Evolutionary conservation across 2,888 invertebrate genomes (phyloP).

Genomic region (Dolichopus griseipennis): DNA sequence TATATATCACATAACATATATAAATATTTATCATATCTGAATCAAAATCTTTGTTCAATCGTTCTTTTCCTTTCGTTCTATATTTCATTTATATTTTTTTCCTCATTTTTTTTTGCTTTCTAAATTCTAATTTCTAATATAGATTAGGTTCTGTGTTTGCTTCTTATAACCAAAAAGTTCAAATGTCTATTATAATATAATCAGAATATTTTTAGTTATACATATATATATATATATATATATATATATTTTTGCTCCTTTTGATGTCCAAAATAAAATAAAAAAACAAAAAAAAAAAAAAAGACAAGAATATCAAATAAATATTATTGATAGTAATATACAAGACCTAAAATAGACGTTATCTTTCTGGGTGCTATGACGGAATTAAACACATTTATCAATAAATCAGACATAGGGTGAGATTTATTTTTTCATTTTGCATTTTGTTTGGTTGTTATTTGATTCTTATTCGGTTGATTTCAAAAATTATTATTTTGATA

Average conservation of each 20-base stretch:
- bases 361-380: slow-evolving; percentile 3
- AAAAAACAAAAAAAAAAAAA: neutral
- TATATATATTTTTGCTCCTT: neutral
- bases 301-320: neutral
- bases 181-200: neutral
- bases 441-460: neutral
- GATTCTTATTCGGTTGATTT: neutral
- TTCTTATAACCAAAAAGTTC: neutral
- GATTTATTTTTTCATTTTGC: neutral
- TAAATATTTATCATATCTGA: neutral
- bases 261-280: neutral
- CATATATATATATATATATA: neutral
- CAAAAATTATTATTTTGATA: neutral
- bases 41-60: neutral
- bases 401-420: slow-evolving; percentile 6
- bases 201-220: neutral
- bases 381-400: slow-evolving; percentile 4
- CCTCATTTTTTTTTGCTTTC: neutral
- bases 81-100: neutral
- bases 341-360: slow-evolving; percentile 6
- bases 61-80: neutral
- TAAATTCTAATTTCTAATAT: neutral
- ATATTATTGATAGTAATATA: slow-evolving; percentile 1
- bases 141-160: neutral
- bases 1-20: neutral